Percentiles rank a stretch among this genome's conserved stretches.
Conservation (phyloP, 2,888 invertebrate species). For the Junonia oenone region DNA sequence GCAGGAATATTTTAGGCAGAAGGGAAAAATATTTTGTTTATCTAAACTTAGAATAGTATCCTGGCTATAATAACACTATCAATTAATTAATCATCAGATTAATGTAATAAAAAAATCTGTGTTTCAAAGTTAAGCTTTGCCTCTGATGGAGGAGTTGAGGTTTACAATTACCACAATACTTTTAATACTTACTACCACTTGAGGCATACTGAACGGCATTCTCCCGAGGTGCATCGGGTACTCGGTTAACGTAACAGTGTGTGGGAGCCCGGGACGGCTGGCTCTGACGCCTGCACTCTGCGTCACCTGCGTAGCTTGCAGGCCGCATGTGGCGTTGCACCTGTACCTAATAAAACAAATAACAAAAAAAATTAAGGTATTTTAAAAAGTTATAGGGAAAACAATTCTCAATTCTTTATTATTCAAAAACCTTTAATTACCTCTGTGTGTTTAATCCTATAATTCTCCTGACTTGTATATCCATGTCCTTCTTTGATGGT, state of each 20-base stretch:
- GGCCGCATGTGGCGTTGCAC: constrained; percentile 57
- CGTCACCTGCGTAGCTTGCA: constrained; percentile 66
- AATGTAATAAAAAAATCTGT: no score
- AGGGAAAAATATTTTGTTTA: no score
- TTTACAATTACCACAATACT: no score
- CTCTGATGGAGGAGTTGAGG: no score
- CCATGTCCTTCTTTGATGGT: constrained; percentile 67
- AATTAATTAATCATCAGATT: no score
- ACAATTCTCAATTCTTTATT: no score
- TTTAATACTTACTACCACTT: constrained; percentile 80
- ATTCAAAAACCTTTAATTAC: no score
- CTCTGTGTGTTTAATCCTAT: constrained; percentile 64
- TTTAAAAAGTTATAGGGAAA: no score
- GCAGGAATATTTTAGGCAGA: no score
- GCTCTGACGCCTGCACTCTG: constrained; percentile 32
- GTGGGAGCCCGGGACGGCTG: constrained; percentile 33
- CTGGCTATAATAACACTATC: no score
- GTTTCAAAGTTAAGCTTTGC: no score
- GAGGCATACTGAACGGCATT: constrained; percentile 79
- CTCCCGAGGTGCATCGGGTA: constrained; percentile 40
- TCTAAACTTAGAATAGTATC: no score
- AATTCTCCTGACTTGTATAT: constrained; percentile 60
- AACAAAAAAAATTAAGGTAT: not conserved
- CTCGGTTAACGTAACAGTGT: constrained; percentile 44
- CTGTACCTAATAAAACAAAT: constrained; percentile 41